Percentiles rank a stretch among this genome's conserved stretches.
phyloP scores from a whole-genome alignment of 92 coral and sea anemone species.

The Umimayanthus chanpuru region DNA sequence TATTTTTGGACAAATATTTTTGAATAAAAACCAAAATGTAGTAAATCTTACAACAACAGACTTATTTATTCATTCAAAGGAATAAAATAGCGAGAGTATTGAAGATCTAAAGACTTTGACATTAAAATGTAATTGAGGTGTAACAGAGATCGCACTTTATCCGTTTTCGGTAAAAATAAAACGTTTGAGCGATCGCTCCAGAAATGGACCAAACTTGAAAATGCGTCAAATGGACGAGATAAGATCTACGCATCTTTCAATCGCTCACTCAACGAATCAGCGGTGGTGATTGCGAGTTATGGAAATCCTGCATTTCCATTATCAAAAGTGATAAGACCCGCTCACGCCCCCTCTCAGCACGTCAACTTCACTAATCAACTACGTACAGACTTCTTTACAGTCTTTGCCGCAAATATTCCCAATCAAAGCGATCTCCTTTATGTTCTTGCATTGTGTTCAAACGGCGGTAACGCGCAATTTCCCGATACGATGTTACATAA shows the following conservation, averaged over 20 bases:
- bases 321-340: conserved; percentile 74
- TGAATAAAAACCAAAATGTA: not conserved
- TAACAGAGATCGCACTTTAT: not conserved
- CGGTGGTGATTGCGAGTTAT: conserved; percentile 86
- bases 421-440: conserved; percentile 24
- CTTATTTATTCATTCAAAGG: not conserved
- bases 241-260: conserved; percentile 62
- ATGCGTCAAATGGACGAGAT: conserved; percentile 49
- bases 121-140: not conserved
- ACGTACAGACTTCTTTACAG: conserved; percentile 2
- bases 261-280: conserved; percentile 72
- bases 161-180: conserved; percentile 23
- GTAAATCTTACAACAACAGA: not conserved
- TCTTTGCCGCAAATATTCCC: conserved; percentile 17
- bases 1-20: not conserved
- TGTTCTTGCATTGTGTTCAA: not conserved
- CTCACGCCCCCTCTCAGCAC: conserved; percentile 85
- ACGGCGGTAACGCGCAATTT: not conserved
- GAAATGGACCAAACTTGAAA: conserved; percentile 32
- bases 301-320: conserved; percentile 82
- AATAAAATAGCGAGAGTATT: not conserved
- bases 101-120: not conserved
- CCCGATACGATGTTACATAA: not conserved
- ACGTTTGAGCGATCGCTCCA: conserved; percentile 29
- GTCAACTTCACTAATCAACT: conserved; percentile 53